These are phyloP conservation scores for Paracyclopina nana DNA, from an alignment of 1,140 invertebrate species.

Conservation along the genomic window DNA sequence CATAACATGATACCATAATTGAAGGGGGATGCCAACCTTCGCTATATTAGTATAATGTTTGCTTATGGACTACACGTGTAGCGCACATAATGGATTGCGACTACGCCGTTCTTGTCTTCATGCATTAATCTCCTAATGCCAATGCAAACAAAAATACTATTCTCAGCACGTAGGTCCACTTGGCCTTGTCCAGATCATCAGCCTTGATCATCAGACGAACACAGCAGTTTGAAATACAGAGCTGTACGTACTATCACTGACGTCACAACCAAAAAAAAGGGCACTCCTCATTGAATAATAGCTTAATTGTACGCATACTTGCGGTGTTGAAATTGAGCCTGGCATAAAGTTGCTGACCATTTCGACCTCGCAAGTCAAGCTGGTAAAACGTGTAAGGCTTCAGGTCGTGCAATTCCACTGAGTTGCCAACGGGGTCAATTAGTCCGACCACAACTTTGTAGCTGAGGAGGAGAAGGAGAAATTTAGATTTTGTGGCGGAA, in stretches of 20 bases:
- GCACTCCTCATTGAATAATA: neutral
- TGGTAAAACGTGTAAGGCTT: neutral
- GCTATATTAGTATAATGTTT: no score
- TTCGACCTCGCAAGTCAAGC: neutral
- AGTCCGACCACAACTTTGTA: neutral
- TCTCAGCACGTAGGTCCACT: no score
- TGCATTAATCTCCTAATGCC: no score
- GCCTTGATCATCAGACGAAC: no score
- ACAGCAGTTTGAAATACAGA: no score
- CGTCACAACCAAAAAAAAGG: neutral
- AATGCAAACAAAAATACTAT: no score
- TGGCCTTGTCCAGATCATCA: no score
- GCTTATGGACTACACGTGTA: no score
- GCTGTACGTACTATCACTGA: neutral
- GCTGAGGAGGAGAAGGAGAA: neutral
- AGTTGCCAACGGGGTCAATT: neutral
- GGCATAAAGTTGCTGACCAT: neutral
- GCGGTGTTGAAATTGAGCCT: neutral
- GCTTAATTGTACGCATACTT: neutral
- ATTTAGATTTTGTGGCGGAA: neutral
- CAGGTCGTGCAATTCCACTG: neutral
- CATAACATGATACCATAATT: no score
- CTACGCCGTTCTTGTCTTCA: no score
- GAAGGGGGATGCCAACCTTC: no score
- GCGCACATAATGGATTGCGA: no score